Evolutionary conservation across 2,888 invertebrate genomes (phyloP), one percentile per base, ranked within the genome.

Genomic region (Hydriomena furcata): DNA sequence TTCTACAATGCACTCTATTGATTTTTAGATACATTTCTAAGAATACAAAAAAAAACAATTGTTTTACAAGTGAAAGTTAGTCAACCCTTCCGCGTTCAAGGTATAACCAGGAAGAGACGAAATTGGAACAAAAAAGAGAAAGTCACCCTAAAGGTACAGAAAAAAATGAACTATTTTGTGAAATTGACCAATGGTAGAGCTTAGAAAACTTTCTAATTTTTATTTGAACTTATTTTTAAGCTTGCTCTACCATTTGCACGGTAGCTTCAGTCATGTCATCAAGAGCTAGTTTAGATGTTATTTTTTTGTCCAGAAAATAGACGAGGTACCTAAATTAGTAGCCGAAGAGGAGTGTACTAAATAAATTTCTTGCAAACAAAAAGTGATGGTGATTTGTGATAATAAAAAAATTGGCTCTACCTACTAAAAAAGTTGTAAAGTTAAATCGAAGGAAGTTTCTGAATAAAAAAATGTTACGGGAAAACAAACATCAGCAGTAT

Each of bases 41-140:
- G 37, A 24, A 11, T 24, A 44, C 54, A 63, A 62, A 63, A 66
- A 65, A 60, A 65, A 49, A 17, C 65, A 49, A 71, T 87, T 88
- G 86, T 89, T 81, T 84, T 67, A 76, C 59, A 60, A 71, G 87
- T 74, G 86, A 89, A 89, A 89, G 87, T 86, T 77, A 44, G 57
- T 63, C 68, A 80, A 79, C 82, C 82, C 86, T 86, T 87, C 85
- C 84, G 82, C 72, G 65, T 83, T 79, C 60, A 71, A 81, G 76
- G 81, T 83, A 57, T 61, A 73, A 76, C 77, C 78, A 84, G 83
- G 81, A 84, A 85, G 79, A 82, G 73, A 73, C 60, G 61, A 69
- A 85, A 85, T 74, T 87, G 81, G 77, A 88, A 86, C 85, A 88
- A 87, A 89, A 88, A 85, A 77, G 85, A 89, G 89, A 89, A 89